Evolutionary conservation across 2,797 vertebrate species (phyloP).

Genomic region (Salmo trutta): DNA sequence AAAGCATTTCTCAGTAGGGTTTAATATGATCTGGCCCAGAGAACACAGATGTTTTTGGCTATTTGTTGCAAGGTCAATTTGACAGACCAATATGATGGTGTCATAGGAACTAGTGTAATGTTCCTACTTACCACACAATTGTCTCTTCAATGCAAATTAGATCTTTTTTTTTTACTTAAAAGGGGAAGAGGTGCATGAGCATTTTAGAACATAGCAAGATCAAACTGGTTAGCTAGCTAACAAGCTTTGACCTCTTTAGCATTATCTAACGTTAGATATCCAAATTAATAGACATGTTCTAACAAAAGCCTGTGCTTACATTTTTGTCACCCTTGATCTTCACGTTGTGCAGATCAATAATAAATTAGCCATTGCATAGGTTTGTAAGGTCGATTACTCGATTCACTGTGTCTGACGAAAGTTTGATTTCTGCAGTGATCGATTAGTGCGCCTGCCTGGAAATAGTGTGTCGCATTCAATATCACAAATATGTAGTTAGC

Average conservation of each 20-base stretch:
- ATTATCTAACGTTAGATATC: background rate
- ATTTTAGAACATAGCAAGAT: background rate
- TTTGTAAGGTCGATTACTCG: background rate
- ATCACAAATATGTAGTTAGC: background rate
- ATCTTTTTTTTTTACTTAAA: slow-evolving; percentile 63
- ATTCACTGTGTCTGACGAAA: background rate
- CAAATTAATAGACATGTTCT: background rate
- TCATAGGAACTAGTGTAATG: background rate
- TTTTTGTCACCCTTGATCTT: background rate
- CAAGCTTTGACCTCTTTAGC: background rate
- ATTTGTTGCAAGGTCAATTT: background rate
- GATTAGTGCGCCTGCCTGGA: slow-evolving; percentile 53
- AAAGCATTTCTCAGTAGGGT: background rate
- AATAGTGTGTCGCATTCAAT: slow-evolving; percentile 56
- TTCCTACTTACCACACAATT: slow-evolving; percentile 57
- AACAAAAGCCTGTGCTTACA: background rate
- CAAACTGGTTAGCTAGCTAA: background rate
- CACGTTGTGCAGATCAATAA: background rate
- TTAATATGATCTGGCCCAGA: background rate
- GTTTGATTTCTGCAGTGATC: slow-evolving; percentile 27
- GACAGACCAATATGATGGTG: background rate
- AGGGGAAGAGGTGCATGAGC: slow-evolving; percentile 5
- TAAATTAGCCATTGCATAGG: background rate
- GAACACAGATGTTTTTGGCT: background rate
- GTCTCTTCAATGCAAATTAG: slow-evolving; percentile 38